Percentiles rank a stretch among this genome's conserved stretches.
phyloP scores from a whole-genome alignment of 1,140 invertebrate genomes.

The Microplitis demolitor region DNA sequence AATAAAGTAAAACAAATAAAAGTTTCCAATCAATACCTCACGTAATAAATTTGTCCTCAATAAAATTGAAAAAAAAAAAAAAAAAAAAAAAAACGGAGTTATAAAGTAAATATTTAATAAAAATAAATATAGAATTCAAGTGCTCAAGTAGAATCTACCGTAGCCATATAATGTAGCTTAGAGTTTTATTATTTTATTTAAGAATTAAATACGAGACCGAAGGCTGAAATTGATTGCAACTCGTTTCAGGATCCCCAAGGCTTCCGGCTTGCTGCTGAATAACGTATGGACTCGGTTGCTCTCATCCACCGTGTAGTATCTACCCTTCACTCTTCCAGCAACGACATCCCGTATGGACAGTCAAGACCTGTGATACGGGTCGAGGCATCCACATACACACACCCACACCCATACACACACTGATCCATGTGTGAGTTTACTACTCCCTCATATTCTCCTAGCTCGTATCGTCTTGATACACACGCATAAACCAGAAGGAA shows the following conservation, averaged over 20 bases:
- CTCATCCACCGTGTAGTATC: not conserved
- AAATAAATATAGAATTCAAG: not conserved
- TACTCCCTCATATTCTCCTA: conserved; percentile 11
- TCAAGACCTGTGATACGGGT: conserved; percentile 13
- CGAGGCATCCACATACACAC: not conserved
- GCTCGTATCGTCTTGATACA: conserved; percentile 6
- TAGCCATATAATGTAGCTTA: not conserved
- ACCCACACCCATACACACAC: not conserved
- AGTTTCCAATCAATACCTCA: too few species aligned
- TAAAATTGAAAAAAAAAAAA: too few species aligned
- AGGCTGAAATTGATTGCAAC: conserved; percentile 23
- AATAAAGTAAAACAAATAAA: too few species aligned
- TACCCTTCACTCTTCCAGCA: conserved; percentile 2
- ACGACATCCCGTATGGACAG: conserved; percentile 9
- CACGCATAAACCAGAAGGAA: conserved; percentile 10
- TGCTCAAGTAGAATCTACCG: not conserved
- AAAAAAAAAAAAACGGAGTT: too few species aligned
- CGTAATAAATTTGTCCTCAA: too few species aligned
- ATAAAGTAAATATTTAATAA: not conserved
- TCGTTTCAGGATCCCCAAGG: not conserved
- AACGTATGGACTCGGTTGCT: conserved; percentile 17
- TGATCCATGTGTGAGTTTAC: conserved; percentile 5
- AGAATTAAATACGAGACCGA: conserved; percentile 21
- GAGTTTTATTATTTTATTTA: conserved; percentile 20
- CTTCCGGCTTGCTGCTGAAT: conserved; percentile 23